phyloP scores from a whole-genome alignment of 2,113 vertebrate genomes.

The Laterallus jamaicensis region DNA sequence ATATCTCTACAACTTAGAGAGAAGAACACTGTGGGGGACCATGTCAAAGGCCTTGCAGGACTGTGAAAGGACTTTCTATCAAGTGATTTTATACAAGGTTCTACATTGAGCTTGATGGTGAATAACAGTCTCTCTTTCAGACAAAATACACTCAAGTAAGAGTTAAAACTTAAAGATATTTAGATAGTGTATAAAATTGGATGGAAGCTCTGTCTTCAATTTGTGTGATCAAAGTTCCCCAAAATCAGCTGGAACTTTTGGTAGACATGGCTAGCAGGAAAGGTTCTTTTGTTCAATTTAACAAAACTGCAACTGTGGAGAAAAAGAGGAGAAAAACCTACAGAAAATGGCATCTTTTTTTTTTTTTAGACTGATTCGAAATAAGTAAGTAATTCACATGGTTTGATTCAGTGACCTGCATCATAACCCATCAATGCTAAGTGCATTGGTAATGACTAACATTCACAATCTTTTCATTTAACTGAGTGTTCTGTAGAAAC shows the following conservation, averaged over 20 bases:
- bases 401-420: slow-evolving; percentile 31
- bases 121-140: neutral
- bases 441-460: neutral
- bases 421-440: slow-evolving; percentile 34
- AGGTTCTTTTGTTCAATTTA: neutral
- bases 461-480: slow-evolving; percentile 14
- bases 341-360: neutral
- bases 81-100: neutral
- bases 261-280: neutral
- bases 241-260: neutral
- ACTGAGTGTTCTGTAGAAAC: neutral
- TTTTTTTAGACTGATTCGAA: neutral
- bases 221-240: neutral
- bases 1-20: no score
- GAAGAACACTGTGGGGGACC: no score
- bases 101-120: neutral
- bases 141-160: neutral
- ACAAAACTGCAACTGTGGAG: neutral
- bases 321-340: neutral
- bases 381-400: neutral
- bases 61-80: neutral
- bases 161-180: neutral
- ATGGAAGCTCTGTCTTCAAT: neutral
- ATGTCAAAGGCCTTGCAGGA: no score
- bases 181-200: neutral